phyloP scores from a whole-genome alignment of 2,797 vertebrate genomes.

The Coregonus sp. region DNA sequence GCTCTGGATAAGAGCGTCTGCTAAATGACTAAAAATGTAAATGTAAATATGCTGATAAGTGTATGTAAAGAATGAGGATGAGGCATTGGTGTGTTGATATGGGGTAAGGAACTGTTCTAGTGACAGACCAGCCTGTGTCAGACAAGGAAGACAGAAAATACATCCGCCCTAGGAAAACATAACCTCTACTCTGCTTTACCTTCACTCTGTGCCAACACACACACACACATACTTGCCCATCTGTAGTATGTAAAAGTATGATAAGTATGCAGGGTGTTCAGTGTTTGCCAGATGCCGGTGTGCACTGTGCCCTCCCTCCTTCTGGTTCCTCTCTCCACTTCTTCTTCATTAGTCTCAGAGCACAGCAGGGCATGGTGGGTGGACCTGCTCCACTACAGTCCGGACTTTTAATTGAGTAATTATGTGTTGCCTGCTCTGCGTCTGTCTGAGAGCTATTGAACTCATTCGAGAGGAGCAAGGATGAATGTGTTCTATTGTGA shows the following conservation, averaged over 20 bases:
- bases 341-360: slow-evolving; percentile 2
- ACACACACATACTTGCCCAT: neutral
- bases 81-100: neutral
- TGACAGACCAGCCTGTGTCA: neutral
- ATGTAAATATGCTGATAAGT: neutral
- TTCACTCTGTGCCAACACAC: neutral
- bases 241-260: neutral
- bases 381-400: neutral
- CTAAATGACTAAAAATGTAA: no score
- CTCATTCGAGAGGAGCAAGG: neutral
- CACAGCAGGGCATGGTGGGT: slow-evolving; percentile 3
- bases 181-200: neutral
- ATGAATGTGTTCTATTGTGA: neutral
- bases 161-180: neutral
- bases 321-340: neutral
- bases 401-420: neutral
- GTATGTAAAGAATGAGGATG: neutral
- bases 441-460: neutral
- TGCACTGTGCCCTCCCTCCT: neutral
- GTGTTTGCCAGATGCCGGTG: slow-evolving; percentile 3
- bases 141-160: neutral
- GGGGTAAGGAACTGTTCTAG: neutral
- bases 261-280: neutral
- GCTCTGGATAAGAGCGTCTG: no score
- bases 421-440: neutral